Conservation (phyloP, 92 coral and sea anemone species). For the Epizoanthus illoricatus region DNA sequence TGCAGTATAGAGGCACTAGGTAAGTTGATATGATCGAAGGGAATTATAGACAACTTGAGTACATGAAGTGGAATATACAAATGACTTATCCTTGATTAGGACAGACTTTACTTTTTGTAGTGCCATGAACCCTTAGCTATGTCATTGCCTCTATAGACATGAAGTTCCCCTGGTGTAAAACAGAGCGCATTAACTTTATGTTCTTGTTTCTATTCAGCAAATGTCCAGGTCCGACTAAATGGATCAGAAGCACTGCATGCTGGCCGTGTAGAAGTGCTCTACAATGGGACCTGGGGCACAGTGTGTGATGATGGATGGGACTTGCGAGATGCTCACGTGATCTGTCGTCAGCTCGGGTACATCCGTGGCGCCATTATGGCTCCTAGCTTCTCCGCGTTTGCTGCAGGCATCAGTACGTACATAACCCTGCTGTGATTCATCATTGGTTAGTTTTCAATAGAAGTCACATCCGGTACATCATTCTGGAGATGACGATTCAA, state of each 20-base stretch:
- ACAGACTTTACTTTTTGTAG: no score
- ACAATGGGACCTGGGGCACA: constrained; percentile 39
- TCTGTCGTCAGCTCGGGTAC: constrained; percentile 40
- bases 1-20: no score
- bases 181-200: no score
- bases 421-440: neutral
- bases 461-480: no score
- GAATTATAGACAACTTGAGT: no score
- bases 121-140: no score
- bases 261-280: constrained; percentile 29
- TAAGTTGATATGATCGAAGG: no score
- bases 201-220: neutral
- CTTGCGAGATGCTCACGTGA: constrained; percentile 36
- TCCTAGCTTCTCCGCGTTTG: constrained; percentile 19
- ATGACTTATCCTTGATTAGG: no score
- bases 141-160: no score
- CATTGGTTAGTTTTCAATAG: neutral
- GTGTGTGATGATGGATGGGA: constrained; percentile 32
- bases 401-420: neutral
- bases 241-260: constrained; percentile 16
- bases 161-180: no score
- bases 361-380: constrained; percentile 23
- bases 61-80: no score
- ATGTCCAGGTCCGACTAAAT: constrained; percentile 18
- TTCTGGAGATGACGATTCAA: no score